A percentile compares a stretch with the other conserved stretches of the same genome.
Evolutionary conservation across 37 sponge, comb jelly and placozoan species (phyloP).

Genomic region (Ianthella basta): DNA sequence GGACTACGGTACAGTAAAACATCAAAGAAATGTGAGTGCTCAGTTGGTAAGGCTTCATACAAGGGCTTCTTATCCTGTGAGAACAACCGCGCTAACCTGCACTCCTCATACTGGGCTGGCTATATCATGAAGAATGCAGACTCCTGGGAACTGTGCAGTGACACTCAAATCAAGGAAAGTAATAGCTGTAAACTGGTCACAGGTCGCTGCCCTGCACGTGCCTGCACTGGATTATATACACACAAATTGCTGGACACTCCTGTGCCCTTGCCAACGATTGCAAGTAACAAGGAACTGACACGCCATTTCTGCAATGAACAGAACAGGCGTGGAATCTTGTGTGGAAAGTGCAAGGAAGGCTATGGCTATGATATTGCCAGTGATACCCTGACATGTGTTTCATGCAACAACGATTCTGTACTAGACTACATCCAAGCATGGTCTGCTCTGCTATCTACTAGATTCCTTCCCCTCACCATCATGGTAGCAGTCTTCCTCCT

Average conservation of each 20-base stretch:
- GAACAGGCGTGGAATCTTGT: conserved; percentile 9
- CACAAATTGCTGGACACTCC: too few relatives aligned
- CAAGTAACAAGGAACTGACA: neutral
- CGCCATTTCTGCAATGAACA: neutral
- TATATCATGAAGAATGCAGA: neutral
- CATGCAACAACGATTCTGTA: neutral
- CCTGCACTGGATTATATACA: neutral
- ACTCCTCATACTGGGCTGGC: conserved; percentile 3
- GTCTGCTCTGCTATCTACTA: neutral
- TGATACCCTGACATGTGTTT: neutral
- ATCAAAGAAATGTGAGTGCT: neutral
- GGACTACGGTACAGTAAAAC: neutral
- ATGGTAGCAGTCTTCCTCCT: conserved; percentile 18
- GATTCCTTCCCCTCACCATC: neutral
- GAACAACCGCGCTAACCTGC: neutral
- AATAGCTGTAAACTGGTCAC: conserved; percentile 13
- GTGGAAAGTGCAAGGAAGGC: conserved; percentile 12
- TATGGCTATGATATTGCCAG: neutral
- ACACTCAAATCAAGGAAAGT: neutral
- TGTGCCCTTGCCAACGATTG: neutral
- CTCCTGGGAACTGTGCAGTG: neutral
- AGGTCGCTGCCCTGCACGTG: neutral
- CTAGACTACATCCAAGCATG: neutral
- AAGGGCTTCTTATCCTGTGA: neutral
- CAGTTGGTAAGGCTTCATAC: neutral